Evolutionary conservation across 2,797 vertebrate genomes (phyloP), one percentile per base, ranked within the genome.

Genomic region (Cyprinodon diabolis): DNA sequence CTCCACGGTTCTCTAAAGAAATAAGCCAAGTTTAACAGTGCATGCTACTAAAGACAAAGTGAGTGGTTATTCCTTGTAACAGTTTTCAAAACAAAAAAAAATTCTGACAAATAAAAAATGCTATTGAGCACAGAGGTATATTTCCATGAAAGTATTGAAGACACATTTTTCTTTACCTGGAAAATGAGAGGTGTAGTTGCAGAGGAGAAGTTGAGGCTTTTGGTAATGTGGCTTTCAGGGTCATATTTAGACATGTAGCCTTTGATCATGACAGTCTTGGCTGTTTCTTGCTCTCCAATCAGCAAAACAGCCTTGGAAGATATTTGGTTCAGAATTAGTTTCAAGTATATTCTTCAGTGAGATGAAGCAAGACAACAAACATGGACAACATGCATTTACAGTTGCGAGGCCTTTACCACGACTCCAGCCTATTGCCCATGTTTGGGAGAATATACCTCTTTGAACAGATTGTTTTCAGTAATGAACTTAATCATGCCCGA

Each of bases 201-300:
- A 43, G 97, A 98, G 35, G 98, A 99, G 90, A 99, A 98, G 91
- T 98, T 99, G 48, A 99, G 89, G 82, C 91, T 95, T 90, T 99
- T 99, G 67, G 91, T 88, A 74, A 95, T 87, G 72, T 98, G 96
- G 43, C 58, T 94, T 90, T 99, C 98, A 14, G 96, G 92, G 86
- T 98, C 95, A 62, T 96, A 97, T 90, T 97, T 98, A 66, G 96
- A 97, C 95, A 97, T 94, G 92, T 95, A 98, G 74, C 95, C 86
- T 92, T 99, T 99, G 80, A 97, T 96, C 69, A 97, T 97, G 74
- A 98, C 96, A 0, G 98, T 99, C 86, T 99, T 99, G 62, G 98
- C 98, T 71, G 97, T 98, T 80, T 98, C 98, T 92, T 99, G 97
- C 72, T 99, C 98, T 71, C 98, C 98, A 89, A 97, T 97, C 90